Conservation (phyloP, 1,140 invertebrate genomes). For the Rhopalosiphum padi region DNA sequence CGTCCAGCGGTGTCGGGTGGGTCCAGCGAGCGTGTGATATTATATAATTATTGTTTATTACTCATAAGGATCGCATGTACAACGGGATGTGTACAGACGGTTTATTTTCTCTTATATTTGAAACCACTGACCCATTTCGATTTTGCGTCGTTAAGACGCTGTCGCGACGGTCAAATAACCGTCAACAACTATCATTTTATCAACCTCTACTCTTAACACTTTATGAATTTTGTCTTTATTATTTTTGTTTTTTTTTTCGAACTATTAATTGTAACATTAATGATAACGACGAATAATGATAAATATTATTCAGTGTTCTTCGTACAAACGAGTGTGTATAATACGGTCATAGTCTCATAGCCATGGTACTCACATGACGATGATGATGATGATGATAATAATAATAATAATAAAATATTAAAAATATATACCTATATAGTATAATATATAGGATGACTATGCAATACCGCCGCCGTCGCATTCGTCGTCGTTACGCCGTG, state of each 20-base stretch:
- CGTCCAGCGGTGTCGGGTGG: no score
- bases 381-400: not conserved
- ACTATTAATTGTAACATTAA: not conserved
- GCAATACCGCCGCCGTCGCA: not conserved
- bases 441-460: not conserved
- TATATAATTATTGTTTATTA: not conserved
- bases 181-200: not conserved
- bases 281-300: not conserved
- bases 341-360: not conserved
- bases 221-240: not conserved
- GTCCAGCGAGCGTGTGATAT: not conserved
- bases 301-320: not conserved
- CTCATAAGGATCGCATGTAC: not conserved
- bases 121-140: not conserved
- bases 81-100: not conserved
- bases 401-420: not conserved
- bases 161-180: not conserved
- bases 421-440: not conserved
- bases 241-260: not conserved
- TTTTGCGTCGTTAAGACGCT: not conserved
- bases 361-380: not conserved
- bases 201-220: not conserved
- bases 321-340: not conserved
- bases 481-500: not conserved
- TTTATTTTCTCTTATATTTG: not conserved